Percentiles rank a stretch among this genome's conserved stretches.
Conservation (phyloP, 2,113 vertebrate genomes). For the Brachypodius melanocephalos region DNA sequence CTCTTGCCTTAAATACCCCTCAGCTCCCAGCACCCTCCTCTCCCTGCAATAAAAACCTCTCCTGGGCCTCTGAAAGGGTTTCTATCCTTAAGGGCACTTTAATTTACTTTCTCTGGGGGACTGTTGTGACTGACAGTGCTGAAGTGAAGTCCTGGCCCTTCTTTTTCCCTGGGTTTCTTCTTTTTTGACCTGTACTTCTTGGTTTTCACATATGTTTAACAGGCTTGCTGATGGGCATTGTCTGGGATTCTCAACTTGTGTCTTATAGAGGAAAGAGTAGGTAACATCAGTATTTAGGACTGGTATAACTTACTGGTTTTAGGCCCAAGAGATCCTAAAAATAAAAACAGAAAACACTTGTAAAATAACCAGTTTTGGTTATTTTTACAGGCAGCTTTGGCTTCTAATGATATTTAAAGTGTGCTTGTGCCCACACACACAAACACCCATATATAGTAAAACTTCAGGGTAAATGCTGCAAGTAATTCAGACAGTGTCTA, state of each 20-base stretch:
- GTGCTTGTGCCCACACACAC: background rate
- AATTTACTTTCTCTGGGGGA: background rate
- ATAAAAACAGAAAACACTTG: background rate
- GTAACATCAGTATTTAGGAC: background rate
- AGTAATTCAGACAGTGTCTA: background rate
- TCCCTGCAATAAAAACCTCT: background rate
- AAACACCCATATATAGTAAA: background rate
- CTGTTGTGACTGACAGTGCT: background rate
- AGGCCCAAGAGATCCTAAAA: background rate
- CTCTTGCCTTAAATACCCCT: slow-evolving; percentile 40
- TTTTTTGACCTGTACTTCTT: background rate
- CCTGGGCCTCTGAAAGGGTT: background rate
- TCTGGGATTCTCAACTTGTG: background rate
- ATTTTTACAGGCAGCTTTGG: background rate
- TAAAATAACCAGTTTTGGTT: background rate
- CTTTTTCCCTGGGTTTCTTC: background rate
- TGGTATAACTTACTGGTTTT: background rate
- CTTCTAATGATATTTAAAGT: background rate
- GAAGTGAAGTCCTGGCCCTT: background rate
- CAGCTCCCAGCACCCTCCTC: background rate
- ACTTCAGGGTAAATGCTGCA: background rate
- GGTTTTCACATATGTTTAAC: background rate
- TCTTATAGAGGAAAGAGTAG: background rate
- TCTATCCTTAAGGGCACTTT: background rate
- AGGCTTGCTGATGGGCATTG: background rate